These are phyloP conservation scores for Abscondita cerata DNA, from an alignment of 2,888 invertebrate genomes.

Conservation along the genomic window DNA sequence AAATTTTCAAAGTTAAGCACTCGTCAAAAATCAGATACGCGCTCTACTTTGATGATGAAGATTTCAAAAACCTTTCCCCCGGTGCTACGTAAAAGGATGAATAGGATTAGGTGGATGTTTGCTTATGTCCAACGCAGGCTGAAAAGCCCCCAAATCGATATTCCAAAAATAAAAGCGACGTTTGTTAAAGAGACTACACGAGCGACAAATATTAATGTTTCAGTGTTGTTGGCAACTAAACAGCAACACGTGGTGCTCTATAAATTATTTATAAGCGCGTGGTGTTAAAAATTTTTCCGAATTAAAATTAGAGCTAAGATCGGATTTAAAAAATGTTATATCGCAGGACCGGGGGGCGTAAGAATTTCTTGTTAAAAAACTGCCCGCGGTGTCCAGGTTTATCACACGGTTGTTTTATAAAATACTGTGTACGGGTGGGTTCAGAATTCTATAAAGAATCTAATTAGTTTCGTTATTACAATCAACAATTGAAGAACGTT, in stretches of 20 bases:
- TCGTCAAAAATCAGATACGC: too few relatives aligned
- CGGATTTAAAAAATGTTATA: slow-evolving; percentile 6
- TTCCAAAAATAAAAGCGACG: slow-evolving; percentile 12
- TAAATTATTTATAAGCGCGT: slow-evolving; percentile 12
- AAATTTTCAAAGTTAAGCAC: neutral
- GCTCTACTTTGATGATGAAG: too few relatives aligned
- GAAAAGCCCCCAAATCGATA: slow-evolving; percentile 15
- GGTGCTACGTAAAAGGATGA: neutral
- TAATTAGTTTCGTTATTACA: slow-evolving; percentile 5
- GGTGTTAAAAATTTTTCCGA: neutral
- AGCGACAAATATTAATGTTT: slow-evolving; percentile 18
- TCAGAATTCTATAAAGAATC: slow-evolving; percentile 20
- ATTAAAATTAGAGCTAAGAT: too few relatives aligned
- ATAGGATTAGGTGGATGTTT: slow-evolving; percentile 16
- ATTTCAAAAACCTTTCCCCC: too few relatives aligned
- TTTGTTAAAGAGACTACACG: slow-evolving; percentile 9
- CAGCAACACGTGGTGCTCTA: slow-evolving; percentile 25
- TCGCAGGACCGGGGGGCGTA: slow-evolving; percentile 17
- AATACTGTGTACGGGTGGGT: slow-evolving; percentile 25
- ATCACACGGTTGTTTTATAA: slow-evolving; percentile 20
- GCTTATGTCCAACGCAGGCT: slow-evolving; percentile 16
- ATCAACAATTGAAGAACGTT: too few relatives aligned
- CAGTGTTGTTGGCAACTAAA: slow-evolving; percentile 25
- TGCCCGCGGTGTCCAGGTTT: slow-evolving; percentile 27
- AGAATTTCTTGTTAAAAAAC: slow-evolving; percentile 31